phyloP scores from a whole-genome alignment of 2,113 vertebrate species.

The Cyanoramphus novaezelandiae region DNA sequence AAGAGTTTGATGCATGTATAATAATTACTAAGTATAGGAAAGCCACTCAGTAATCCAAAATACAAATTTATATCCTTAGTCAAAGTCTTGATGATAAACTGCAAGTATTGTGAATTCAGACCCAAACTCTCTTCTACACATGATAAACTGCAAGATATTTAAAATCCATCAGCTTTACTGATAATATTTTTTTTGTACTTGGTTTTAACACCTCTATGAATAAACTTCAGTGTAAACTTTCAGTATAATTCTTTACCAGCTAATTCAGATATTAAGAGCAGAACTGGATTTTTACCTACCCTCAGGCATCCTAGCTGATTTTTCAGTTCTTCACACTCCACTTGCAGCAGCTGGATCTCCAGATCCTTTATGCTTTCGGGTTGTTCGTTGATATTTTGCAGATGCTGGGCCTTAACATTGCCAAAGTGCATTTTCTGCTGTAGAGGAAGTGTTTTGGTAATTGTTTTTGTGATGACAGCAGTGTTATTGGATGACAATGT shows the following conservation, averaged over 20 bases:
- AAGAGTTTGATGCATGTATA: neutral
- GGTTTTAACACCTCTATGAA: neutral
- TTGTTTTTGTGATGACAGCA: neutral
- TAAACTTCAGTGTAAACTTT: neutral
- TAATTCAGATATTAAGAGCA: neutral
- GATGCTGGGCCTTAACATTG: neutral
- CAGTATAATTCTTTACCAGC: neutral
- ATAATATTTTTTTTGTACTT: neutral
- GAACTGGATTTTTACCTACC: neutral
- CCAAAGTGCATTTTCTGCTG: neutral
- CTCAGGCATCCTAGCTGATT: slow-evolving; percentile 37
- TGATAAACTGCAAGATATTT: neutral
- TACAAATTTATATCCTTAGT: neutral
- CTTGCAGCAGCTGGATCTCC: slow-evolving; percentile 31
- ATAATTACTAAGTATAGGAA: neutral
- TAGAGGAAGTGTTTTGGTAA: neutral
- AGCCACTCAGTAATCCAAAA: neutral
- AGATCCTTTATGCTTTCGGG: neutral
- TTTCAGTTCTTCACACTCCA: slow-evolving; percentile 33
- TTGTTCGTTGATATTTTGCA: neutral
- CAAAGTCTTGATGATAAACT: neutral
- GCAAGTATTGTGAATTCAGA: neutral
- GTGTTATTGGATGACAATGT: neutral
- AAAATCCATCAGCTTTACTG: neutral
- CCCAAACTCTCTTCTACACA: neutral